Conservation (phyloP, 2,797 vertebrate genomes). For the Mus minutoides region DNA sequence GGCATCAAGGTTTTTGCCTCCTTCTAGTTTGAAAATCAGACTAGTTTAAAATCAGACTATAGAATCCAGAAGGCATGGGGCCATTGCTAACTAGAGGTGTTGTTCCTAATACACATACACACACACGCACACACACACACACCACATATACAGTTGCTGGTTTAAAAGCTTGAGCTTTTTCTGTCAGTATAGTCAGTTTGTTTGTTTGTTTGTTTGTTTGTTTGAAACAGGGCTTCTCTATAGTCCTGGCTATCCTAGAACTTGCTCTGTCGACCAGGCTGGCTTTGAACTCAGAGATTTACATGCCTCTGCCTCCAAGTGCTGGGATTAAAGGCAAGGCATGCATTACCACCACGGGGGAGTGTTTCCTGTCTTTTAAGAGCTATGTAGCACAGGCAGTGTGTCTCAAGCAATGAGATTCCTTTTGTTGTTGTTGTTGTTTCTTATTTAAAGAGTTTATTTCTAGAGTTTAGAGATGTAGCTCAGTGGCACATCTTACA, state of each 20-base stretch:
- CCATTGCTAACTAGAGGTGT: not conserved
- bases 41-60: not conserved
- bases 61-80: not conserved
- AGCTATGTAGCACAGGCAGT: not conserved
- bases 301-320: not conserved
- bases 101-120: not conserved
- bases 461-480: not conserved
- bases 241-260: not conserved
- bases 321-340: not conserved
- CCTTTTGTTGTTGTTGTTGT: no score
- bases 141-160: not conserved
- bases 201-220: not conserved
- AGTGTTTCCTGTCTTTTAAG: constrained; percentile 11
- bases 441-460: constrained; percentile 31
- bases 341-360: not conserved
- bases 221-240: not conserved
- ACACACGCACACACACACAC: not conserved
- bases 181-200: not conserved
- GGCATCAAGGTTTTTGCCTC: not conserved
- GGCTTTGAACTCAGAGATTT: not conserved
- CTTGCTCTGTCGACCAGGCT: not conserved
- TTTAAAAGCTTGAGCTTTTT: constrained; percentile 36
- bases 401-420: not conserved
- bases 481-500: not conserved
- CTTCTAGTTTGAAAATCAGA: not conserved